Base-by-base conservation (phyloP, 2,797 vertebrate genomes). In the Pseudochromis fuscus region DNA sequence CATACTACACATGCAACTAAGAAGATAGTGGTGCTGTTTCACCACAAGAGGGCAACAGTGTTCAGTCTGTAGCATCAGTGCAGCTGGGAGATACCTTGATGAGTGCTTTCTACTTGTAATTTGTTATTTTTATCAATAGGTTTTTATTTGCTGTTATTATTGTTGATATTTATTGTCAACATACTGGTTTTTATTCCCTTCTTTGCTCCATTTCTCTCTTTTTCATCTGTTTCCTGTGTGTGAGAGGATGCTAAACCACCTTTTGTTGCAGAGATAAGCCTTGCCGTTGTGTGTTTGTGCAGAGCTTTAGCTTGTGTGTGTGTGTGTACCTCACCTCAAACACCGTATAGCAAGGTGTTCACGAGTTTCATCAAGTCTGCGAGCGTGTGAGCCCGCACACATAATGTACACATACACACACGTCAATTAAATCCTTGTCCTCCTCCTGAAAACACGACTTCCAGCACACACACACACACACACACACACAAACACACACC, bases 381-480 rank as follows among this genome's bases (percentile, higher is more conserved):
- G 2, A 27, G 51, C 4, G 10, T 2, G 68, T 52, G 57, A 78
- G 52, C 52, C 23, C 57, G 10, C 66, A 62, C 35, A 55, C 46
- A 35, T 27, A 56, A 59, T 18, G 21, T 0, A 49, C 63, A 64
- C 46, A 3, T 19, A 44, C 76, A 50, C 57, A 58, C 50, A 24
- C 3, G 33, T 77, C 78, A 82, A 66, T 78, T 84, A 83, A 65
- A 70, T 62, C 37, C 66, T 12, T 7, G 49, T 74, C 53, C 33
- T 58, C 7, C 7, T 50, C 5, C 38, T 21, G 48, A 67, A 67
- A 84, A 73, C 74, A 50, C 7, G 18, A 18, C 57, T 46, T 56
- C 49, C 49, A 45, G 18, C 40, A 56, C 49, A 51, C 55, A 49
- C 45, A 50, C 31, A 7, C 38, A 70, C 66, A 52, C 37, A 46